Base-by-base conservation (phyloP, 2,797 vertebrate species). In the Cyprinella venusta region DNA sequence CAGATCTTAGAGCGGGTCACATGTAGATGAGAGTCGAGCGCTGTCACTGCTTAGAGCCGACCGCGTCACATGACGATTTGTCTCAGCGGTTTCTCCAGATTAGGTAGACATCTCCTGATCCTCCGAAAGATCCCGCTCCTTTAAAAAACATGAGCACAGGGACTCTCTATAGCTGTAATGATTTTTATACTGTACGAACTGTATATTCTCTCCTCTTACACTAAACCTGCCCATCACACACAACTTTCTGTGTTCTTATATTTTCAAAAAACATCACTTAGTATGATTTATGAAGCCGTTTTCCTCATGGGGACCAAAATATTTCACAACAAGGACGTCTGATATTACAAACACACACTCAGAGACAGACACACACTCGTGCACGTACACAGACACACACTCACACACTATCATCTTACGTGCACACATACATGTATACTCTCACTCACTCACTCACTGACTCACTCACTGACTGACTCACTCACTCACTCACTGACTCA, bases 1-100 rank as follows among this genome's bases (percentile, higher is more conserved):
- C 56, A 61, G n/a, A 30, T 81, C 71, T 83, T 10, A 78, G 81
- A 71, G 63, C 5, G 33, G 40, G 83, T 88, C 87, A 88, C 85
- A 86, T 86, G 87, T 67, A 79, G 79, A 83, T 36, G 40, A 68
- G 42, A 18, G 65, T 7, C 33, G 52, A 85, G 50, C 18, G 9
- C 50, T 45, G 61, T 45, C 81, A 70, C 75, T 48, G 56, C 78
- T 79, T 81, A 54, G 48, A 45, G 21, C 74, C 54, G 24, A 5
- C 48, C 6, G 21, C 56, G 50, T 84, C 85, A 86, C 83, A 83
- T 81, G 86, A 65, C 36, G 38, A 65, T 83, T 76, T 86, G 40
- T 83, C 50, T 67, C 40, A 38, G 21, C 63, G 65, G 64, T 67
- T 78, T 78, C 54, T 50, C 36, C 42, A 79, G 78, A 81, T 72